Percentiles rank a stretch among this genome's conserved stretches.
phyloP scores from a whole-genome alignment of 1,140 invertebrate species.

The honey bee (Apis mellifera) region DNA sequence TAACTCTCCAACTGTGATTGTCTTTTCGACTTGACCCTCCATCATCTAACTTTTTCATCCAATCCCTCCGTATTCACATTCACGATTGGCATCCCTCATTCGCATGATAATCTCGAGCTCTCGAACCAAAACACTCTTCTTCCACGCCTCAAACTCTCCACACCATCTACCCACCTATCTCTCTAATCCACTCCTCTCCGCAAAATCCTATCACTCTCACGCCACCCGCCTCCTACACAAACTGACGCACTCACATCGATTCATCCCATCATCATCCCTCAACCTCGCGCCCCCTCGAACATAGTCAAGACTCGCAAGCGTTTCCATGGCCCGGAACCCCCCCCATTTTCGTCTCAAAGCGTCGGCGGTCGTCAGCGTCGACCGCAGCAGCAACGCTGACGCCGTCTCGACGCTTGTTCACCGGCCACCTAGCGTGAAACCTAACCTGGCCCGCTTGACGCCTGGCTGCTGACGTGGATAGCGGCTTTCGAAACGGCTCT shows the following conservation, averaged over 20 bases:
- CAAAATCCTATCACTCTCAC: background rate
- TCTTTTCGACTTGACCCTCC: no score
- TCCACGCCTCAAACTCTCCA: no score
- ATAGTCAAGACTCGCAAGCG: slow-evolving; percentile 17
- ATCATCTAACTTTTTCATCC: no score
- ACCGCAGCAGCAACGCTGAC: slow-evolving; percentile 33
- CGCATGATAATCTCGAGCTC: no score
- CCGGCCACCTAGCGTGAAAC: slow-evolving; percentile 34
- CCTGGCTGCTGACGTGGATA: slow-evolving; percentile 54
- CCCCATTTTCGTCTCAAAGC: slow-evolving; percentile 38
- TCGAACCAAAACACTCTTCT: no score
- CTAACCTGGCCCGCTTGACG: slow-evolving; percentile 49
- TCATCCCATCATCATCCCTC: background rate
- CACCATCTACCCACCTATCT: no score
- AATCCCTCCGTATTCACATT: no score
- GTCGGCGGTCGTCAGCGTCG: slow-evolving; percentile 3
- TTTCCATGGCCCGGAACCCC: slow-evolving; percentile 35
- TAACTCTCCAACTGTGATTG: no score
- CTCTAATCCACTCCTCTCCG: background rate
- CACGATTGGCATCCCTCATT: no score
- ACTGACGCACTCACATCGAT: no score
- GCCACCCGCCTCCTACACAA: no score
- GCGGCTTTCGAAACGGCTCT: slow-evolving; percentile 31
- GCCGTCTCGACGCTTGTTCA: background rate
- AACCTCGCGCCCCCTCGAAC: background rate